Percentiles rank a stretch among this genome's conserved stretches.
phyloP scores from a whole-genome alignment of 2,797 vertebrate genomes.

The Sebastes oblongus region DNA sequence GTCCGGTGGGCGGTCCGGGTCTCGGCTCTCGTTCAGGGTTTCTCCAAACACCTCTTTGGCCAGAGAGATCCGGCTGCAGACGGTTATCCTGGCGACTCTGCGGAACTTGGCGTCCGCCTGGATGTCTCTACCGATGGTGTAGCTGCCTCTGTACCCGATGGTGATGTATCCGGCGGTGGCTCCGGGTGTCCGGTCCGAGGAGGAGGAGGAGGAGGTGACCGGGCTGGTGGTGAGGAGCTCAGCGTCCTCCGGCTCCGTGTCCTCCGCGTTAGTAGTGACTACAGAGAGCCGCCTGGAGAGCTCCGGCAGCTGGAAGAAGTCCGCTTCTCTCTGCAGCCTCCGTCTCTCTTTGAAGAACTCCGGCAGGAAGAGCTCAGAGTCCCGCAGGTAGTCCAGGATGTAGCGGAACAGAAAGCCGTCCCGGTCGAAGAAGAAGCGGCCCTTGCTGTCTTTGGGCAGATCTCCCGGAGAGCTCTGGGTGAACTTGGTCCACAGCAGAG shows the following conservation, averaged over 20 bases:
- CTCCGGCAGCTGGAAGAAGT: conserved; percentile 90
- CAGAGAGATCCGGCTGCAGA: conserved; percentile 90
- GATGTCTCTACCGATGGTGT: conserved; percentile 92
- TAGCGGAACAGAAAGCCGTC: conserved; percentile 94
- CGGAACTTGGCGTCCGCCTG: conserved; percentile 93
- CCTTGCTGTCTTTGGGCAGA: conserved; percentile 89
- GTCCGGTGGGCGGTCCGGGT: conserved; percentile 90
- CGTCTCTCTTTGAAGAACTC: conserved; percentile 90
- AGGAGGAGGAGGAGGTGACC: conserved; percentile 50
- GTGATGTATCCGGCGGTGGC: conserved; percentile 87
- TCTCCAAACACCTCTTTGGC: conserved; percentile 95
- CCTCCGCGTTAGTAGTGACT: conserved; percentile 49
- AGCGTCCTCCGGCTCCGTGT: conserved; percentile 83
- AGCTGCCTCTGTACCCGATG: conserved; percentile 90
- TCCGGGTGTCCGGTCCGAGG: conserved; percentile 8
- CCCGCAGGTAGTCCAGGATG: conserved; percentile 91
- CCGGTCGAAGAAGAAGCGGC: conserved; percentile 93
- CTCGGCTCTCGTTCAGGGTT: conserved; percentile 92
- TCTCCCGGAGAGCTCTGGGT: conserved; percentile 73
- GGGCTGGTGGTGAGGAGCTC: conserved; percentile 66
- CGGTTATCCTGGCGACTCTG: conserved; percentile 91
- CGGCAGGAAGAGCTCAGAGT: conserved; percentile 88
- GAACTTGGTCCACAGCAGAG: conserved; percentile 90
- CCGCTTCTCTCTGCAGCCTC: conserved; percentile 89
- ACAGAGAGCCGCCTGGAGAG: conserved; percentile 75